phyloP scores from a whole-genome alignment of 2,797 vertebrate genomes.

The Enteromius viviparus region DNA sequence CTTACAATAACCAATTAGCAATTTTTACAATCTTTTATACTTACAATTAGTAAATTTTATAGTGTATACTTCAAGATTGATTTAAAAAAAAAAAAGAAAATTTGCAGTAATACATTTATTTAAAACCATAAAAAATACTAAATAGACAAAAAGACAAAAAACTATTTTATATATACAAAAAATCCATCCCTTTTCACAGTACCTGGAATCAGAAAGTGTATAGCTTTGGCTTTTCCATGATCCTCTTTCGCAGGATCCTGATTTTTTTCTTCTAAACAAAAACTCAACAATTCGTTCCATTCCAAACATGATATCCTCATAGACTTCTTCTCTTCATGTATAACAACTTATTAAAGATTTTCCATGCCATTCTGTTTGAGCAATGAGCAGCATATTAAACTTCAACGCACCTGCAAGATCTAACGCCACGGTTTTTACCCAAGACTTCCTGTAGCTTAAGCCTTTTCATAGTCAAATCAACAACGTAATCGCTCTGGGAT shows the following conservation, averaged over 20 bases:
- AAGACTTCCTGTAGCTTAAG: conserved; percentile 17
- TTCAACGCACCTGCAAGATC: conserved; percentile 9
- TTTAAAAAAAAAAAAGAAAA: not conserved
- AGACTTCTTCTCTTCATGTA: not conserved
- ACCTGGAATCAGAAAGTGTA: conserved; percentile 72
- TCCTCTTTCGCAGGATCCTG: conserved; percentile 67
- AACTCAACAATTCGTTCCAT: conserved; percentile 73
- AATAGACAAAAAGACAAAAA: too few species aligned
- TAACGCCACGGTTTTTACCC: not conserved
- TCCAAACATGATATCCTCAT: conserved; percentile 67
- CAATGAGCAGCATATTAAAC: conserved; percentile 11
- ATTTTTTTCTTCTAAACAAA: conserved; percentile 67
- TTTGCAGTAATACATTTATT: too few species aligned
- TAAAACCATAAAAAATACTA: too few species aligned
- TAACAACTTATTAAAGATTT: conserved; percentile 12
- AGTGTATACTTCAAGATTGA: not conserved
- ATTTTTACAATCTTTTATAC: not conserved
- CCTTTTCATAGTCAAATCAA: conserved; percentile 47
- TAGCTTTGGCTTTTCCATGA: conserved; percentile 75
- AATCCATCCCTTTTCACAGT: conserved; percentile 38
- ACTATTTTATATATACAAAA: not conserved
- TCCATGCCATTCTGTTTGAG: not conserved
- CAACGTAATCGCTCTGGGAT: conserved; percentile 51
- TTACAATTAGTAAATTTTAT: not conserved
- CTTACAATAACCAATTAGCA: not conserved